A percentile compares a stretch with the other conserved stretches of the same genome.
These are phyloP conservation scores for Ahaetulla prasina DNA, from an alignment of 2,113 vertebrate species.

Conservation along the genomic window DNA sequence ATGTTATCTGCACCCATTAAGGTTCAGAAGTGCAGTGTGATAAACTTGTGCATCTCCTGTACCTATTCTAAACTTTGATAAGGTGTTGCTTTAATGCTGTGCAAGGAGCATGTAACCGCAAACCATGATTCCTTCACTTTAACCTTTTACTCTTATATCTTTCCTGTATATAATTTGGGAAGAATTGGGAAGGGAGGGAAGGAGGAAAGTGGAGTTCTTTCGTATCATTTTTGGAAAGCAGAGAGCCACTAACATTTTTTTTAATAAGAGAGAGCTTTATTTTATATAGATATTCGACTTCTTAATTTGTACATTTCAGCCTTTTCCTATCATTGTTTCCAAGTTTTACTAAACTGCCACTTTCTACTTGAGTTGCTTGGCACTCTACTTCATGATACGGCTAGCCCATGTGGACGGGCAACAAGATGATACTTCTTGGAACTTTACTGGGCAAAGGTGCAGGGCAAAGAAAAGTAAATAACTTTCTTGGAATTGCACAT, in stretches of 20 bases:
- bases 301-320: background rate
- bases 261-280: slow-evolving; percentile 8
- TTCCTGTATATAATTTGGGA: slow-evolving; percentile 12
- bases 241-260: background rate
- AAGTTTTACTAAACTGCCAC: background rate
- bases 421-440: background rate
- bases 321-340: background rate
- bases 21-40: background rate
- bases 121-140: background rate
- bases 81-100: slow-evolving; percentile 2
- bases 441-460: background rate
- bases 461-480: background rate
- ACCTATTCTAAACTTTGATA: background rate
- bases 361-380: background rate
- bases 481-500: background rate
- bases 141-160: background rate
- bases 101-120: background rate
- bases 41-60: background rate
- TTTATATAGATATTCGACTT: slow-evolving; percentile 17
- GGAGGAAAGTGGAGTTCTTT: background rate
- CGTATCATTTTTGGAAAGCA: background rate
- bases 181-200: background rate
- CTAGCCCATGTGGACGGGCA: background rate
- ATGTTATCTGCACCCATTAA: background rate
- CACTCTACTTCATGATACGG: background rate